Evolutionary conservation across 2,113 vertebrate genomes (phyloP).

Genomic region (Ceyx melanurus): DNA sequence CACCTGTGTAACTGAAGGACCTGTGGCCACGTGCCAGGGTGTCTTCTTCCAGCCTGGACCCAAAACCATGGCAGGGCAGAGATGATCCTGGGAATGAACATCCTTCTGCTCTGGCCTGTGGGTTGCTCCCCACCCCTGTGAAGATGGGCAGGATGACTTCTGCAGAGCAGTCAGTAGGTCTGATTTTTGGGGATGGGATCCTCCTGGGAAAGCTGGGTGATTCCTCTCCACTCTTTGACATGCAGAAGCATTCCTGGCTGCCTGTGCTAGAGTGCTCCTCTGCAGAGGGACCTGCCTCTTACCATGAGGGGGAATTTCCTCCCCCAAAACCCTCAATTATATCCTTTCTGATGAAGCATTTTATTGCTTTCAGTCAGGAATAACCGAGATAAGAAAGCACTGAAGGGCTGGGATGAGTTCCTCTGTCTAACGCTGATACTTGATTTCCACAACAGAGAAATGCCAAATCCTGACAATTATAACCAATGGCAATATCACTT

Average conservation of each 20-base stretch:
- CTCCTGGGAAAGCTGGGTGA: background rate
- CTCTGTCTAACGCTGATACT: background rate
- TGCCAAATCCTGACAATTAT: background rate
- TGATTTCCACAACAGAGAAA: constrained; percentile 2
- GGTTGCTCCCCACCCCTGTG: fast-evolving
- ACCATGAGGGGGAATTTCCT: fast-evolving
- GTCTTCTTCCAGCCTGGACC: background rate
- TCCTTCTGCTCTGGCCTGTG: fast-evolving
- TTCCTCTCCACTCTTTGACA: fast-evolving
- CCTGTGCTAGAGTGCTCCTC: fast-evolving
- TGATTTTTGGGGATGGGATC: background rate
- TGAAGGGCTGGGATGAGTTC: background rate
- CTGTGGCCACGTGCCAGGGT: background rate
- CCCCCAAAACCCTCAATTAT: background rate
- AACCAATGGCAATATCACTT: background rate
- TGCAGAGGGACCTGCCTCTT: background rate
- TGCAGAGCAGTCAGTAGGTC: fast-evolving
- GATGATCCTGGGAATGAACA: fast-evolving
- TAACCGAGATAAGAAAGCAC: background rate
- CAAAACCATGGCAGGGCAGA: background rate
- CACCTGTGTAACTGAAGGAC: background rate
- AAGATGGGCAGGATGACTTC: background rate
- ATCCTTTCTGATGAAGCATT: background rate
- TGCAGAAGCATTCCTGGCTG: background rate
- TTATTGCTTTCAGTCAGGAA: background rate